Evolutionary conservation across 2,888 invertebrate genomes (phyloP).

Genomic region (Drosophila paramelanica): DNA sequence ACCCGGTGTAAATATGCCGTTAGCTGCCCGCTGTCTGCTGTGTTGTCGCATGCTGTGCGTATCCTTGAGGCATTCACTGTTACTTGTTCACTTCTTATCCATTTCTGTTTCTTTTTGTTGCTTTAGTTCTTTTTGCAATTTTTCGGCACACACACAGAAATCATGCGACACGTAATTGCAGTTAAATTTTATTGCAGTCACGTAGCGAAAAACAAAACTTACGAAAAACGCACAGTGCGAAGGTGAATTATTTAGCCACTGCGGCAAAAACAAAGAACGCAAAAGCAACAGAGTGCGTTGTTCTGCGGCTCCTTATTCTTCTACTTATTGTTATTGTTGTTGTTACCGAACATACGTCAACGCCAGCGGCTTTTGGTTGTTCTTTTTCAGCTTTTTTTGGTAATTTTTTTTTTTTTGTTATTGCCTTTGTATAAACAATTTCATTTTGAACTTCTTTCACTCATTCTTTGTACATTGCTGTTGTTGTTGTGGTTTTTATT

Average conservation of each 20-base stretch:
- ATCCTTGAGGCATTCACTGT: slow-evolving; percentile 54
- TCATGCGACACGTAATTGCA: slow-evolving; percentile 72
- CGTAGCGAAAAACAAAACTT: slow-evolving; percentile 55
- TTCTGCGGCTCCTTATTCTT: slow-evolving; percentile 22
- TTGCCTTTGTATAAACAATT: slow-evolving; percentile 66
- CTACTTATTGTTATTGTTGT: slow-evolving; percentile 25
- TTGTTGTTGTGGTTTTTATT: slow-evolving; percentile 17
- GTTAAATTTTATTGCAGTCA: slow-evolving; percentile 77
- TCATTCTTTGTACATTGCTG: slow-evolving; percentile 10
- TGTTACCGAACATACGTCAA: slow-evolving; percentile 37
- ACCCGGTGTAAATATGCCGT: slow-evolving; percentile 39
- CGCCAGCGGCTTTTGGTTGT: slow-evolving; percentile 34
- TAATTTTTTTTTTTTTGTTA: slow-evolving; percentile 17
- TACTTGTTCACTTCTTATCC: slow-evolving; percentile 31
- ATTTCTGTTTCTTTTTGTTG: slow-evolving; percentile 26
- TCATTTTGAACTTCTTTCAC: slow-evolving; percentile 54
- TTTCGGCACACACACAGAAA: slow-evolving; percentile 39
- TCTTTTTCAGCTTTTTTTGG: slow-evolving; percentile 1
- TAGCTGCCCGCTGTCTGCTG: slow-evolving; percentile 17
- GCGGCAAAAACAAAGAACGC: slow-evolving; percentile 61
- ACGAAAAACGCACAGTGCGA: slow-evolving; percentile 17
- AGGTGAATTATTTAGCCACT: slow-evolving; percentile 30
- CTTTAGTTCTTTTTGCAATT: slow-evolving; percentile 30
- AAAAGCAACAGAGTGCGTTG: slow-evolving; percentile 53
- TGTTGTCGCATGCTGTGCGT: slow-evolving; percentile 38